A percentile compares a stretch with the other conserved stretches of the same genome.
Evolutionary conservation across 1,140 invertebrate species (phyloP).

Genomic region (Chlorops oryzae): DNA sequence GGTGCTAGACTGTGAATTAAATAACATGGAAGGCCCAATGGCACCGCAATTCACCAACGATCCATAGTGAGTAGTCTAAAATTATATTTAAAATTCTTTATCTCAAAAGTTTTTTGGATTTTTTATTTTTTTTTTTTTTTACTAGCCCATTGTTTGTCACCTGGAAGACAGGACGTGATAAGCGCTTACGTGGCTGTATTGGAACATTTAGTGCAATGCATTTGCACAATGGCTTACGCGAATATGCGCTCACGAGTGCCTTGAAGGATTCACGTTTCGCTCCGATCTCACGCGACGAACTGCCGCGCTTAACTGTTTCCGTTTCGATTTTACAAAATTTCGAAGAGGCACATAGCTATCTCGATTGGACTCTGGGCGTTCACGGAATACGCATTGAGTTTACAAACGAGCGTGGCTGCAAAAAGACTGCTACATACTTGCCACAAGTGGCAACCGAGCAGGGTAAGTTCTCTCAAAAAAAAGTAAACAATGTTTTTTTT

Average conservation of each 20-base stretch:
- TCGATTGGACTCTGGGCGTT: conserved; percentile 95
- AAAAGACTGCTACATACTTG: conserved; percentile 94
- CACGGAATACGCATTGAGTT: conserved; percentile 99
- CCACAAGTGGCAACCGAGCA: conserved; percentile 96
- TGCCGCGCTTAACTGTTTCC: conserved; percentile 85
- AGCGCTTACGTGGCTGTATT: conserved; percentile 86
- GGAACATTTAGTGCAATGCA: conserved; percentile 94
- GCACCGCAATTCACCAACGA: conserved; percentile 89
- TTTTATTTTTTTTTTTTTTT: conserved; percentile 40
- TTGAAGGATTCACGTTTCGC: conserved; percentile 95
- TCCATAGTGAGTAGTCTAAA: conserved; percentile 75
- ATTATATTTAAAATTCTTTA: not conserved
- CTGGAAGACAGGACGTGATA: conserved; percentile 94
- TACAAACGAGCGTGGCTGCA: conserved; percentile 87
- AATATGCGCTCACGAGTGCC: conserved; percentile 97
- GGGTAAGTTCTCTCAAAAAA: conserved; percentile 55
- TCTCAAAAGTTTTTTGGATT: not conserved
- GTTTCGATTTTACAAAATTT: conserved; percentile 90
- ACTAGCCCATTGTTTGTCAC: conserved; percentile 96
- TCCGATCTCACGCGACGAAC: conserved; percentile 90
- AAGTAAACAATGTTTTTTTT: not conserved
- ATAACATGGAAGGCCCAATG: conserved; percentile 85
- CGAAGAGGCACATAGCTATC: conserved; percentile 89
- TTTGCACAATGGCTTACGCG: conserved; percentile 67
- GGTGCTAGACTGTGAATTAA: conserved; percentile 87